Percentiles rank a stretch among this genome's conserved stretches.
These are phyloP conservation scores for Papilio xuthus DNA, from an alignment of 1,140 invertebrate genomes.

Conservation along the genomic window DNA sequence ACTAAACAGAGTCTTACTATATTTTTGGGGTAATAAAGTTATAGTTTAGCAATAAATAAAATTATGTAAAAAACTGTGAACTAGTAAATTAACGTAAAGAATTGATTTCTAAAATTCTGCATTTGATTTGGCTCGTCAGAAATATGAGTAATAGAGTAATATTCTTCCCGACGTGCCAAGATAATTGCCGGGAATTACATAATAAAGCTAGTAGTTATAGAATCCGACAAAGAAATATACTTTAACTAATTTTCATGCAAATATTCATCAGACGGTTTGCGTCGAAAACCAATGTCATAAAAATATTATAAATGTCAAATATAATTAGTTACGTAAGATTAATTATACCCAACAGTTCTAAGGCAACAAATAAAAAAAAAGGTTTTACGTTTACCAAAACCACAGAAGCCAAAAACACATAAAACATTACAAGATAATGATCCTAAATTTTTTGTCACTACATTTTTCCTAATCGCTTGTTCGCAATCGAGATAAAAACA, in stretches of 20 bases:
- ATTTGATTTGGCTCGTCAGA: no score
- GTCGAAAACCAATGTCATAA: no score
- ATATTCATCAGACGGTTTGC: no score
- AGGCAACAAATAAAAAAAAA: neutral
- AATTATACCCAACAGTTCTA: neutral
- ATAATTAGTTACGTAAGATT: neutral
- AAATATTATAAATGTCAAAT: no score
- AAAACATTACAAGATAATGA: conserved; percentile 19
- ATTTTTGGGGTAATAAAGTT: neutral
- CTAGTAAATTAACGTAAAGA: neutral
- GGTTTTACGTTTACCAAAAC: neutral
- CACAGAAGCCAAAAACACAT: conserved; percentile 18
- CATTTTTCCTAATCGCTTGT: conserved; percentile 17
- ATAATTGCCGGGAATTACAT: no score
- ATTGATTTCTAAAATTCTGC: no score
- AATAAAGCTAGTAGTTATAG: no score
- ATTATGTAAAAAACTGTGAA: neutral
- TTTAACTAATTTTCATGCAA: no score
- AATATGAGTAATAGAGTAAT: no score
- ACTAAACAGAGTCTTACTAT: no score
- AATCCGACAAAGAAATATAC: no score
- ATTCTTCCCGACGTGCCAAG: no score
- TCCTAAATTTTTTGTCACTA: conserved; percentile 24
- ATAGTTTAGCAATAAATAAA: neutral
- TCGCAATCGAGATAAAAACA: conserved; percentile 24